phyloP scores from a whole-genome alignment of 2,888 invertebrate species.

The Parnassius glacialis region DNA sequence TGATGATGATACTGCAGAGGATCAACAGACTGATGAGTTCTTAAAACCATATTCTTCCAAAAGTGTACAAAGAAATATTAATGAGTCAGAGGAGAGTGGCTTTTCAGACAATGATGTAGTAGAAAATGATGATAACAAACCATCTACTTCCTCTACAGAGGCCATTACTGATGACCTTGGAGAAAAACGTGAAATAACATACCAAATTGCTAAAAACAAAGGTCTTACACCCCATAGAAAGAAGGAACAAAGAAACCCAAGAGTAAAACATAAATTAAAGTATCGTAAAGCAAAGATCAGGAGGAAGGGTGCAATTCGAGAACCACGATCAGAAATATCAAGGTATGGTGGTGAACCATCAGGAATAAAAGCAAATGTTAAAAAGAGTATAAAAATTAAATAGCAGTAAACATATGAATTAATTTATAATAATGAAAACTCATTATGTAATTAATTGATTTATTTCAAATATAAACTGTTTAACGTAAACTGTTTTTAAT shows the following conservation, averaged over 20 bases:
- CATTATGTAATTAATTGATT: constrained; percentile 26
- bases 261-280: constrained; percentile 96
- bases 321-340: constrained; percentile 88
- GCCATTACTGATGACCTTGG: constrained; percentile 53
- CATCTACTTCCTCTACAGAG: constrained; percentile 54
- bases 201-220: constrained; percentile 97
- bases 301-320: constrained; percentile 95
- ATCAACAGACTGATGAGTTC: constrained; percentile 7
- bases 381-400: constrained; percentile 94
- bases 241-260: constrained; percentile 95
- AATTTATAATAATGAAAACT: constrained; percentile 40
- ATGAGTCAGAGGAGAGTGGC: constrained; percentile 70
- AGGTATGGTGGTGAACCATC: constrained; percentile 96
- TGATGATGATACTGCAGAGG: constrained; percentile 47
- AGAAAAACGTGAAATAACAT: constrained; percentile 92
- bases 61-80: constrained; percentile 43
- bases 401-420: constrained; percentile 48
- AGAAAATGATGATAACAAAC: constrained; percentile 53
- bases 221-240: constrained; percentile 94
- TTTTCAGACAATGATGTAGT: constrained; percentile 69
- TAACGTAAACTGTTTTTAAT: constrained; percentile 43
- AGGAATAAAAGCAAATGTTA: constrained; percentile 94
- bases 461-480: constrained; percentile 50
- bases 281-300: constrained; percentile 95
- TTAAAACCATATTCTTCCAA: constrained; percentile 26